A percentile compares a stretch with the other conserved stretches of the same genome.
phyloP scores from a whole-genome alignment of 2,797 vertebrate species.

The Sebastes taczanowskii region DNA sequence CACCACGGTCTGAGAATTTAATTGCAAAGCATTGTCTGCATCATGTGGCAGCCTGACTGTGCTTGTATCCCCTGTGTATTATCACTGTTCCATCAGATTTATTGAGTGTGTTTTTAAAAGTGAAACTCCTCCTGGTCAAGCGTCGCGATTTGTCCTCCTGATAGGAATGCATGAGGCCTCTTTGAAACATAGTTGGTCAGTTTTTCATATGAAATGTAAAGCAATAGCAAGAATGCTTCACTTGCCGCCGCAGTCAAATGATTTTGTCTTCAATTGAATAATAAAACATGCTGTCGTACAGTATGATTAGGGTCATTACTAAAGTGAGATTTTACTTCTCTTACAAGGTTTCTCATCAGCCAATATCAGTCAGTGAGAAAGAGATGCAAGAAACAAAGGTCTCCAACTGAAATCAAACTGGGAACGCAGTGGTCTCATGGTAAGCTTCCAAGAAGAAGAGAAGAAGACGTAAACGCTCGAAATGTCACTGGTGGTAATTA shows the following conservation, averaged over 20 bases:
- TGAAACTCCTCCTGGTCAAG: slow-evolving; percentile 13
- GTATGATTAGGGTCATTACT: background rate
- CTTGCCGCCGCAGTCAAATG: background rate
- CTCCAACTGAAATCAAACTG: background rate
- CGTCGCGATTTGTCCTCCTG: slow-evolving; percentile 4
- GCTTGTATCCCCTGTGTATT: slow-evolving; percentile 22
- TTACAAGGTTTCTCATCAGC: background rate
- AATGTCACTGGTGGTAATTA: too few relatives aligned
- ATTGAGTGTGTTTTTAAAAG: slow-evolving; percentile 12
- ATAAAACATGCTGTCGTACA: background rate
- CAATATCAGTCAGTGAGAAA: background rate
- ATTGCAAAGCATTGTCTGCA: slow-evolving; percentile 48
- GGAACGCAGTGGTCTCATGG: background rate
- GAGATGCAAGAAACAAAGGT: background rate
- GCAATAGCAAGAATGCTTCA: background rate
- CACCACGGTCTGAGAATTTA: slow-evolving; percentile 51
- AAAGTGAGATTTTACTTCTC: background rate
- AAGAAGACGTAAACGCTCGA: too few relatives aligned
- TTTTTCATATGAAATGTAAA: background rate
- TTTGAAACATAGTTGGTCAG: background rate
- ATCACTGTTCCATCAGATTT: slow-evolving; percentile 25
- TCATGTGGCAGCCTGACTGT: slow-evolving; percentile 21
- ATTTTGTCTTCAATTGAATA: background rate
- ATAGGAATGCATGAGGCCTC: background rate
- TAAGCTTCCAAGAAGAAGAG: background rate